These are phyloP conservation scores for Chorisops tibialis DNA, from an alignment of 2,888 invertebrate genomes.

Conservation along the genomic window DNA sequence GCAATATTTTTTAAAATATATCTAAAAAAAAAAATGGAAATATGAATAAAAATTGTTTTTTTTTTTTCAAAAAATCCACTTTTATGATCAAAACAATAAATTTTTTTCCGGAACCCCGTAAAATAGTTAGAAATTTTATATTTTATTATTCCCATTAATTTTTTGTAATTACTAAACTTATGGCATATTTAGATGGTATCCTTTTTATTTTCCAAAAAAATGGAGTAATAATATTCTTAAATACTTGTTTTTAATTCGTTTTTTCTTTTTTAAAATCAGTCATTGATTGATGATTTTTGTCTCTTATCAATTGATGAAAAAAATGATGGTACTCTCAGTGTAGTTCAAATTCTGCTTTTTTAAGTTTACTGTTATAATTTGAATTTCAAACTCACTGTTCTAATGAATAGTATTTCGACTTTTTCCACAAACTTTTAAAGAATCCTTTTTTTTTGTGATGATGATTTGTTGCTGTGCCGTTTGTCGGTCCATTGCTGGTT, in stretches of 20 bases:
- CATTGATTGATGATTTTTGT: slow-evolving; percentile 21
- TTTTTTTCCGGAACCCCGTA: background rate
- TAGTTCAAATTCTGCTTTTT: background rate
- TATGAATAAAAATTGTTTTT: background rate
- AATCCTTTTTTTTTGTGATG: slow-evolving; percentile 80
- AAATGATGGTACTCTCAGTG: slow-evolving; percentile 4
- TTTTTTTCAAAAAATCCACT: background rate
- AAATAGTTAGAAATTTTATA: background rate
- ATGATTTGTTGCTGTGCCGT: slow-evolving; percentile 30
- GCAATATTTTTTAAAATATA: too few relatives aligned
- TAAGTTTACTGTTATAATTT: background rate
- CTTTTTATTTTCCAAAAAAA: background rate
- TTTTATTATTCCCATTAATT: background rate
- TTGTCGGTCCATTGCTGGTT: slow-evolving; percentile 13
- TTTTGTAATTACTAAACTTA: background rate
- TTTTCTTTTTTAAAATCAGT: slow-evolving; percentile 19
- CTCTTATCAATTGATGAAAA: background rate
- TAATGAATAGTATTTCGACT: slow-evolving; percentile 80
- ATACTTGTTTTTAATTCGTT: background rate
- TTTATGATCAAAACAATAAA: background rate
- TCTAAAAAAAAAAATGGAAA: background rate
- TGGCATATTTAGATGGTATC: background rate
- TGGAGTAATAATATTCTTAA: background rate
- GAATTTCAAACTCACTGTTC: slow-evolving; percentile 62
- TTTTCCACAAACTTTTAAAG: slow-evolving; percentile 86